Base-by-base conservation (phyloP, 2,797 vertebrate species). In the Percopsis omiscomaycus region DNA sequence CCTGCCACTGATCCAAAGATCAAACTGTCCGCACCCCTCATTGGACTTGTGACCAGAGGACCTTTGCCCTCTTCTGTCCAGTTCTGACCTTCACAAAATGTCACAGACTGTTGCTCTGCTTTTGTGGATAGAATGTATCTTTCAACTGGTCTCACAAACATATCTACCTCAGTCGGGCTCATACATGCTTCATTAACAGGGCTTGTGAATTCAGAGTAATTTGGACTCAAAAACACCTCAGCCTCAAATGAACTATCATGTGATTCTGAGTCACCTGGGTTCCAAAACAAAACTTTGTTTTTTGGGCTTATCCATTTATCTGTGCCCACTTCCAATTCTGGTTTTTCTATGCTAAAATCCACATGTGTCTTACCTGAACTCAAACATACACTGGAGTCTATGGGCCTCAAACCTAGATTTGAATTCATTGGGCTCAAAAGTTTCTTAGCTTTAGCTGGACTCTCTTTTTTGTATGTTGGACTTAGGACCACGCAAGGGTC, bases 71-170 rank as follows among this genome's bases (percentile, higher is more conserved):
- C 28, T 49, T 52, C 61, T 47, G 44, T 15, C 12, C 44, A 61
- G 37, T 3, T 28, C 42, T 64, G 57, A 42, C 47, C 44, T 42
- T 12, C 14, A 0, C 3, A 28, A 3, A 64, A 64, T 0, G 59
- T 55, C 16, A 55, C 29, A 2, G 55, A 52, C 44, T 56, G 66
- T 3, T 27, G 11, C 2, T 71, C 66, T n/a, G 71, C 67, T 16
- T 58, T 74, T 22, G 73, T 46, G 3, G 56, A 64, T 0, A 84
- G 46, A 44, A 68, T 6, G 37, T 66, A 72, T 55, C 61, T 80
- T 55, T 75, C 69, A 0, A 64, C 65, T 14, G 68, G 75, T 46
- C 46, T 61, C 2, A 69, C 55, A 0, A 0, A 12, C 50, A 15
- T 1, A 6, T 59, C 52, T 32, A 58, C 69, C 44, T 81, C 68